Conservation (phyloP, 2,797 vertebrate species). For the Corythornis leucogaster region DNA sequence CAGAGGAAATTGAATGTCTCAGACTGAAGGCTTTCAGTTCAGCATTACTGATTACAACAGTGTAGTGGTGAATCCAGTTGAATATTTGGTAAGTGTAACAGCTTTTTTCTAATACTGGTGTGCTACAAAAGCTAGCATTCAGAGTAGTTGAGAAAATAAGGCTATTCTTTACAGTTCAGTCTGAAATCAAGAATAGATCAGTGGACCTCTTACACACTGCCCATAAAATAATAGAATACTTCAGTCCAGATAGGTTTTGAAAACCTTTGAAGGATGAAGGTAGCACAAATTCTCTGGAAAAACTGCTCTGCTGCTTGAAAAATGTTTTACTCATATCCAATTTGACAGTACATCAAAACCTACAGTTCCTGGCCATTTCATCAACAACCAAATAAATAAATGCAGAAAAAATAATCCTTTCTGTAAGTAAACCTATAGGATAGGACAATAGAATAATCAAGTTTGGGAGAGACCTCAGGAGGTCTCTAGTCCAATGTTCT, state of each 20-base stretch:
- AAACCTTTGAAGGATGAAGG: background rate
- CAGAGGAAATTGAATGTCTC: background rate
- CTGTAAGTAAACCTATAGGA: background rate
- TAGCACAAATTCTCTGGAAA: background rate
- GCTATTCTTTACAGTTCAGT: background rate
- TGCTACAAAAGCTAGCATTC: background rate
- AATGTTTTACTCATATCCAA: background rate
- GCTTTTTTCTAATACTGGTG: accelerated
- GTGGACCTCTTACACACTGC: background rate
- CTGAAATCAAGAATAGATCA: background rate
- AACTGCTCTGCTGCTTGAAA: background rate
- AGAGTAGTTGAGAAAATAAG: background rate
- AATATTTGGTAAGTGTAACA: background rate
- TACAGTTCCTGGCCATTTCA: background rate
- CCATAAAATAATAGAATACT: background rate
- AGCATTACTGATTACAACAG: background rate
- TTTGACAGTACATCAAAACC: background rate
- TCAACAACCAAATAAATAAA: background rate
- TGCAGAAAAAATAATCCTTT: background rate
- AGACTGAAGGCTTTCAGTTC: background rate
- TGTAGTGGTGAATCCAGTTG: background rate
- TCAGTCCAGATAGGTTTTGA: background rate
- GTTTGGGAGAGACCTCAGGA: background rate
- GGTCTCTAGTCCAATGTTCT: background rate
- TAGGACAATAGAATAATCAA: background rate